A percentile compares a stretch with the other conserved stretches of the same genome.
Conservation (phyloP, 1,140 invertebrate genomes). For the Heliconius himera region DNA sequence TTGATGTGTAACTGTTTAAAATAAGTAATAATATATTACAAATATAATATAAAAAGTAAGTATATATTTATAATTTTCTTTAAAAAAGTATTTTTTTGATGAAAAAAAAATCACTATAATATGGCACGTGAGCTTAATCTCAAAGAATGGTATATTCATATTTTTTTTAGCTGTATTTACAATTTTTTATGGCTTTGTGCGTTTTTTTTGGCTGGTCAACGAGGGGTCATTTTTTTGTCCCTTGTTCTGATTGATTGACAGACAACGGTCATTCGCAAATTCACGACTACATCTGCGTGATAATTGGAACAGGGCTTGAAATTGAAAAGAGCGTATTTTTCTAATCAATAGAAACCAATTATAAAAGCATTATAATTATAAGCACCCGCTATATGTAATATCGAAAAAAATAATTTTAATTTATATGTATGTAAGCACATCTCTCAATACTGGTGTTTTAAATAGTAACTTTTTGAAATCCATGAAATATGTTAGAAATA, state of each 20-base stretch:
- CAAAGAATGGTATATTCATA: slow-evolving; percentile 59
- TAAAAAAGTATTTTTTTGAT: background rate
- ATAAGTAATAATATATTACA: too few species aligned
- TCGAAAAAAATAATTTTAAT: background rate
- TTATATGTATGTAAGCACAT: background rate
- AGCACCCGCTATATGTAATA: background rate
- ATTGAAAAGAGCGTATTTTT: background rate
- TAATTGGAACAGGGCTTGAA: slow-evolving; percentile 18
- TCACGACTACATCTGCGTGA: slow-evolving; percentile 37
- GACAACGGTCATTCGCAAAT: slow-evolving; percentile 72
- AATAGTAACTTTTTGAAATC: background rate
- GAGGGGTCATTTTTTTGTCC: slow-evolving; percentile 74
- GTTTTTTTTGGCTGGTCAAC: slow-evolving; percentile 69
- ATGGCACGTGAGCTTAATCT: slow-evolving; percentile 57
- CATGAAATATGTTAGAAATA: background rate
- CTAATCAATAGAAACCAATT: background rate
- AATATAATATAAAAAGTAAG: too few species aligned
- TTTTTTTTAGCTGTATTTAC: slow-evolving; percentile 58
- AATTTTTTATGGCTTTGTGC: slow-evolving; percentile 64
- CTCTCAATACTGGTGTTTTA: too few species aligned
- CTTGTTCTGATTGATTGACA: slow-evolving; percentile 74
- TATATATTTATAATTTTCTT: background rate
- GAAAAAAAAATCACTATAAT: background rate
- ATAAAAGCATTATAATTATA: background rate
- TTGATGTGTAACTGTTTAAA: too few species aligned